phyloP scores from a whole-genome alignment of 2,113 vertebrate species.

The Ameiurus melas region DNA sequence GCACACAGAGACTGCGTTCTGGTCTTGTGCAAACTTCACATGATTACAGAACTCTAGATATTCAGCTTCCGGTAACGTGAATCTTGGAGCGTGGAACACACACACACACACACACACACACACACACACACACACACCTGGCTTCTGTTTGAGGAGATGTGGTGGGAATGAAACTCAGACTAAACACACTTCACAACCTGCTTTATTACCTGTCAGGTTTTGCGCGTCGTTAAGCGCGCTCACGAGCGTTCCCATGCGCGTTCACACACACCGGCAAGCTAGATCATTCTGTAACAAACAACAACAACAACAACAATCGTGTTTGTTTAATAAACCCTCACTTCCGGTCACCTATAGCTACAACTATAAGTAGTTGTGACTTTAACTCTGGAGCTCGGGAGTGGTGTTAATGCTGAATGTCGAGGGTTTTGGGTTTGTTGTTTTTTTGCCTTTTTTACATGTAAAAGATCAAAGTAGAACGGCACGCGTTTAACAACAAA shows the following conservation, averaged over 20 bases:
- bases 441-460: not conserved
- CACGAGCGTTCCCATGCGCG: not conserved
- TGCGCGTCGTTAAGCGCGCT: not conserved
- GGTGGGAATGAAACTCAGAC: not conserved
- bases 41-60: not conserved
- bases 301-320: too few relatives aligned
- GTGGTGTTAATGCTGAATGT: not conserved
- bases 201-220: not conserved
- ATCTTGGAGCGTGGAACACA: not conserved
- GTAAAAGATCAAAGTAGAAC: not conserved
- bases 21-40: not conserved
- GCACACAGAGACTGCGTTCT: not conserved
- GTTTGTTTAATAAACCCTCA: not conserved
- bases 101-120: not conserved
- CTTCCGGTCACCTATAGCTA: not conserved
- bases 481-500: not conserved
- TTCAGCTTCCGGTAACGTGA: not conserved
- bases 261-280: not conserved
- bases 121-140: not conserved
- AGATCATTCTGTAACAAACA: too few relatives aligned
- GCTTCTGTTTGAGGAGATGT: not conserved
- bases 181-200: not conserved
- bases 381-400: not conserved
- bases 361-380: not conserved
- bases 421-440: too few relatives aligned